These are phyloP conservation scores for Emydocephalus ijimae DNA, from an alignment of 2,113 vertebrate genomes.

Conservation along the genomic window DNA sequence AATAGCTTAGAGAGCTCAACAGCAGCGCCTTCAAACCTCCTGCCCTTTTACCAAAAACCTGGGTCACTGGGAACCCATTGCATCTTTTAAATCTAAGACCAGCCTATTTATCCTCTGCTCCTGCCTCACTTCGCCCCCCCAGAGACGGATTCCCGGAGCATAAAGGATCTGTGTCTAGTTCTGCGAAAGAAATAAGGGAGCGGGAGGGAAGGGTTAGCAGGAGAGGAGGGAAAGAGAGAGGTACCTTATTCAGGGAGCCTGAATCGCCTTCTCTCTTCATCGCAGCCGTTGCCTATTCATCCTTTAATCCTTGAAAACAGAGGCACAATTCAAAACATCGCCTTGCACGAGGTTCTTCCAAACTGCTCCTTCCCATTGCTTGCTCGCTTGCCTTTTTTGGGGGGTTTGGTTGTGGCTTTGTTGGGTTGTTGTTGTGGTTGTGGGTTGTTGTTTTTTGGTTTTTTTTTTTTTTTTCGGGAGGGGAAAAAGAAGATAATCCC, in stretches of 20 bases:
- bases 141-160: constrained; percentile 30
- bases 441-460: background rate
- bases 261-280: constrained; percentile 73
- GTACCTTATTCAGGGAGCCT: constrained; percentile 81
- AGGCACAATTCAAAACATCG: constrained; percentile 52
- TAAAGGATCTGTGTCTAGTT: constrained; percentile 55
- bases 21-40: background rate
- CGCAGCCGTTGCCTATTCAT: constrained; percentile 72
- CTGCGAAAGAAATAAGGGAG: constrained; percentile 41
- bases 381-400: constrained; percentile 43
- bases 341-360: constrained; percentile 38
- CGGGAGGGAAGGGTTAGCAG: constrained; percentile 23
- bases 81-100: background rate
- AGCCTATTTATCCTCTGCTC: background rate
- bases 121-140: background rate
- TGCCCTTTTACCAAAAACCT: too few relatives aligned
- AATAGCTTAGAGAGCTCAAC: background rate
- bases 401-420: too few relatives aligned
- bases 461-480: too few relatives aligned
- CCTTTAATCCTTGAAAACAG: constrained; percentile 67
- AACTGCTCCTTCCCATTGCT: constrained; percentile 53
- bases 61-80: background rate
- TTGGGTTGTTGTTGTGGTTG: too few relatives aligned
- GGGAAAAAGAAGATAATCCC: constrained; percentile 44
- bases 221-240: constrained; percentile 19